phyloP scores from a whole-genome alignment of 2,888 invertebrate species.

The Timema podura region DNA sequence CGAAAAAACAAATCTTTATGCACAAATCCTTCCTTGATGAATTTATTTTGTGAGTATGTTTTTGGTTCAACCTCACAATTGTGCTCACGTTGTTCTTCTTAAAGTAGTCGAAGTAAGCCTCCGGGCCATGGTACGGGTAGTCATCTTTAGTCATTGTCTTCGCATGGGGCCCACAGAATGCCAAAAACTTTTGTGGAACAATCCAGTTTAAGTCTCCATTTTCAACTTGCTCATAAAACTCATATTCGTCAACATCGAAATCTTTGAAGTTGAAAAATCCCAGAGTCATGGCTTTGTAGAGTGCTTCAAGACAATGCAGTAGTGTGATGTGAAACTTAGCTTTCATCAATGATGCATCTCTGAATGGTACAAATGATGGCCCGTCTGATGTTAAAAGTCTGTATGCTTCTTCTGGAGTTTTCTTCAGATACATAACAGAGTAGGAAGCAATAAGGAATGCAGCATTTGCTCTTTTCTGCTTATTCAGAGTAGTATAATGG shows the following conservation, averaged over 20 bases:
- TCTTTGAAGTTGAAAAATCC: constrained; percentile 79
- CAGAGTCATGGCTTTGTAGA: constrained; percentile 39
- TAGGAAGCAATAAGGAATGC: constrained; percentile 83
- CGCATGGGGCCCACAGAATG: constrained; percentile 79
- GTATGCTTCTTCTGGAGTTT: constrained; percentile 65
- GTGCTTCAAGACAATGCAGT: constrained; percentile 51
- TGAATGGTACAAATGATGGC: constrained; percentile 51
- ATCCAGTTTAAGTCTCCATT: constrained; percentile 88
- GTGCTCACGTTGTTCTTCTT: constrained; percentile 72
- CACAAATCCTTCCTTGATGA: constrained; percentile 70
- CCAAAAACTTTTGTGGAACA: constrained; percentile 68
- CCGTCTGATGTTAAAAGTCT: constrained; percentile 53
- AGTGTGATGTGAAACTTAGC: constrained; percentile 67
- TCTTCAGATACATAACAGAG: constrained; percentile 64
- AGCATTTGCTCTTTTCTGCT: constrained; percentile 76
- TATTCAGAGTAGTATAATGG: constrained; percentile 72
- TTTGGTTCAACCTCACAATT: constrained; percentile 80
- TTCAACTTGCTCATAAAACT: constrained; percentile 73
- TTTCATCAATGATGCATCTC: constrained; percentile 78
- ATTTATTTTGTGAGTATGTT: constrained; percentile 47
- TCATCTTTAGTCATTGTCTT: constrained; percentile 47
- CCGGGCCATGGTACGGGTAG: constrained; percentile 56
- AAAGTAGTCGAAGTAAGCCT: constrained; percentile 84
- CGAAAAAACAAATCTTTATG: constrained; percentile 86
- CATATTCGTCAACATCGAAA: constrained; percentile 80